Evolutionary conservation across 2,113 vertebrate genomes (phyloP).

Genomic region (Tretioscincus oriximinensis): DNA sequence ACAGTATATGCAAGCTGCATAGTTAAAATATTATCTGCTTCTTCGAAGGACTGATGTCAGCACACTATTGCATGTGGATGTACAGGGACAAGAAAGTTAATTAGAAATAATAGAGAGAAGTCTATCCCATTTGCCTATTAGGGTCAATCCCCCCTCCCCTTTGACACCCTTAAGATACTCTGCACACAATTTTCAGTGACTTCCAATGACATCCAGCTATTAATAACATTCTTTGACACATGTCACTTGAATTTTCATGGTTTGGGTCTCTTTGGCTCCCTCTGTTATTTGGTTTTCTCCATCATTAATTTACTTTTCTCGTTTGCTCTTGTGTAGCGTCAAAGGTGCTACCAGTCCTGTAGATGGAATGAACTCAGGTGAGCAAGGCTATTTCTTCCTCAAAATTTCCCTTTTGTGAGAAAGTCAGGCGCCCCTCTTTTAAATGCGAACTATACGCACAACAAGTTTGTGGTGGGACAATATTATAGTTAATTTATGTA

Average conservation of each 20-base stretch:
- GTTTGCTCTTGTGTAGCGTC: constrained; percentile 24
- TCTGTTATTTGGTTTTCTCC: constrained; percentile 25
- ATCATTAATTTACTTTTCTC: constrained; percentile 36
- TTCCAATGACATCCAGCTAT: constrained; percentile 15
- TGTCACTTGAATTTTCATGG: constrained; percentile 26
- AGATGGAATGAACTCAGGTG: constrained; percentile 34
- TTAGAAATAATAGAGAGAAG: constrained; percentile 3
- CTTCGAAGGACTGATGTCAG: neutral
- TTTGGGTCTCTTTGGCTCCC: constrained; percentile 23
- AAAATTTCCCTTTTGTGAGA: neutral
- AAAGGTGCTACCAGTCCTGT: constrained; percentile 26
- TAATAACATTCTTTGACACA: constrained; percentile 20
- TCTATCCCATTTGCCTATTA: neutral
- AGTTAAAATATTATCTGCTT: constrained; percentile 26
- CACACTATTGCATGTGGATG: neutral
- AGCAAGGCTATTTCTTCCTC: neutral
- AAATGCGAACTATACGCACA: neutral
- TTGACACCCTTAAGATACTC: neutral
- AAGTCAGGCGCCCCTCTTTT: neutral
- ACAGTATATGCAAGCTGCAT: constrained; percentile 23
- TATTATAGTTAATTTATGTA: neutral
- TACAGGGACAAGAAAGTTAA: neutral
- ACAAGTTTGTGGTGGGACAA: neutral
- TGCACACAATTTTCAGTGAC: constrained; percentile 5
- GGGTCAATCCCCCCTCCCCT: too few species aligned